These are phyloP conservation scores for Diachasma alloeum DNA, from an alignment of 1,140 invertebrate genomes.

Conservation along the genomic window DNA sequence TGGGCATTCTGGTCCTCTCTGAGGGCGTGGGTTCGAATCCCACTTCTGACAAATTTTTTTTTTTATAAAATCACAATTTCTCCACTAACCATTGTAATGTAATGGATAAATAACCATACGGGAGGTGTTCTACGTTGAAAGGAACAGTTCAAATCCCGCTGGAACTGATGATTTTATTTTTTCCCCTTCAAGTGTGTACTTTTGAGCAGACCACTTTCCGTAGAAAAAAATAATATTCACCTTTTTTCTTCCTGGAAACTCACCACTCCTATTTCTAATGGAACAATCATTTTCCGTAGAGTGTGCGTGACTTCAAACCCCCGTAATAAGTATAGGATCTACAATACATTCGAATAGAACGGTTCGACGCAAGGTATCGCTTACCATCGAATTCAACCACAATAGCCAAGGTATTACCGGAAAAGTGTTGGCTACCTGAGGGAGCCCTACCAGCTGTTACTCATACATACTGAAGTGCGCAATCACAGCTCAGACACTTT, in stretches of 20 bases:
- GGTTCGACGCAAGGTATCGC: not conserved
- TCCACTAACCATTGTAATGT: not conserved
- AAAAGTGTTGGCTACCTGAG: not conserved
- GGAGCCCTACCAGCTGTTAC: not conserved
- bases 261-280: not conserved
- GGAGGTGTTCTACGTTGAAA: no score
- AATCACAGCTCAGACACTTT: not conserved
- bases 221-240: slow-evolving; percentile 37
- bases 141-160: not conserved
- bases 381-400: not conserved
- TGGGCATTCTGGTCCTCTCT: slow-evolving; percentile 78
- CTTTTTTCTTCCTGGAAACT: not conserved
- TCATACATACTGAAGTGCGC: not conserved
- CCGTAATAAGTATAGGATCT: not conserved
- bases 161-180: not conserved
- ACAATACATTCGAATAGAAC: not conserved
- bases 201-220: not conserved
- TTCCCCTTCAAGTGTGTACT: not conserved
- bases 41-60: slow-evolving; percentile 81
- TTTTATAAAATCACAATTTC: not conserved
- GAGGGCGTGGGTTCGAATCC: slow-evolving; percentile 89
- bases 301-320: not conserved
- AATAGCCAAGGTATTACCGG: not conserved
- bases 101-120: no score
- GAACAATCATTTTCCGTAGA: not conserved